phyloP scores from a whole-genome alignment of 2,113 vertebrate species.

The Nycticebus coucang region DNA sequence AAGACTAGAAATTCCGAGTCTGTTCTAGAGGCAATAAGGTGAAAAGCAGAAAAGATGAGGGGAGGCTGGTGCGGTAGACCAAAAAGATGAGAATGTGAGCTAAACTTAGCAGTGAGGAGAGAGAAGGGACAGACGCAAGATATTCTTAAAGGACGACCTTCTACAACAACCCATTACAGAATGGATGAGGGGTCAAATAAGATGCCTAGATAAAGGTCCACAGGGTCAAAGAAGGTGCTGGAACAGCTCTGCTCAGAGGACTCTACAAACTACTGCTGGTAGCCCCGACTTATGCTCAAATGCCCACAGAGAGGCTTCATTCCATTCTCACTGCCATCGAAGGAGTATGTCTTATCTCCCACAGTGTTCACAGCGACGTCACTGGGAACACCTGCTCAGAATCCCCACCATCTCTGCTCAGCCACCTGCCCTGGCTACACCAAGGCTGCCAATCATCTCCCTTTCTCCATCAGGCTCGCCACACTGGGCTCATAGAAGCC shows the following conservation, averaged over 20 bases:
- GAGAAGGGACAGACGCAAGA: neutral
- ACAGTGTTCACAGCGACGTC: neutral
- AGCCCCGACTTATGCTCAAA: neutral
- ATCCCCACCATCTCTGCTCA: neutral
- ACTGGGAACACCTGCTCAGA: neutral
- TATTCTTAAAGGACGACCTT: neutral
- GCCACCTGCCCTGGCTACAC: neutral
- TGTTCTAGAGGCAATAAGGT: neutral
- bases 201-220: neutral
- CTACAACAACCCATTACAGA: accelerated
- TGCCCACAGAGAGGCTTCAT: neutral
- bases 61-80: neutral
- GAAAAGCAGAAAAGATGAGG: neutral
- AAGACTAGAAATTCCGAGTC: neutral
- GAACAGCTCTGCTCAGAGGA: neutral
- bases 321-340: neutral
- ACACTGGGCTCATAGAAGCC: neutral
- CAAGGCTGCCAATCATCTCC: neutral
- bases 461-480: neutral
- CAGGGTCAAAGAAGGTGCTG: neutral
- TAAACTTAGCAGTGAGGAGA: neutral
- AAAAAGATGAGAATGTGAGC: too few species aligned
- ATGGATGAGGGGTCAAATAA: neutral
- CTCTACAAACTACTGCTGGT: too few species aligned
- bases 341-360: neutral